A percentile compares a stretch with the other conserved stretches of the same genome.
These are phyloP conservation scores for Rotaria magnacalcarata DNA, from an alignment of 2,888 invertebrate genomes.

Conservation along the genomic window DNA sequence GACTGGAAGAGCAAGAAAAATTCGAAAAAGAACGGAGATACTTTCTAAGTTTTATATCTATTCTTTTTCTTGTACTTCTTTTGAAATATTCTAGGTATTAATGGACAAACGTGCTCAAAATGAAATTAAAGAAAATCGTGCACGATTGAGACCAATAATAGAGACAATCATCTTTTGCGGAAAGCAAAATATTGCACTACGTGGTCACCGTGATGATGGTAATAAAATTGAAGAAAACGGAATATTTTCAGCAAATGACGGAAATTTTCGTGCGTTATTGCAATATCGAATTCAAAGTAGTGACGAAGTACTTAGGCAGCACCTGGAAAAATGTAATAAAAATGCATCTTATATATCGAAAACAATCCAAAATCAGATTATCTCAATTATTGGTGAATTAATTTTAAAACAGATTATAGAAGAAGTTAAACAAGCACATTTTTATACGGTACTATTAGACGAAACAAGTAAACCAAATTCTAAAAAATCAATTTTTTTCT, in stretches of 20 bases:
- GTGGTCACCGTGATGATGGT: slow-evolving; percentile 46
- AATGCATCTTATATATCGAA: slow-evolving; percentile 48
- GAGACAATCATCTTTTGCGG: slow-evolving; percentile 39
- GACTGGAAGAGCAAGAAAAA: no score
- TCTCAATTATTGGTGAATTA: slow-evolving; percentile 45
- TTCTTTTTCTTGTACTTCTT: no score
- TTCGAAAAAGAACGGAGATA: no score
- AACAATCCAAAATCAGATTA: slow-evolving; percentile 48
- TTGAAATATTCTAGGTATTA: neutral
- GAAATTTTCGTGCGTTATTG: slow-evolving; percentile 36
- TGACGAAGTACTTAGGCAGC: slow-evolving; percentile 46
- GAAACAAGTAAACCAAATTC: neutral
- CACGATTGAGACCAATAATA: slow-evolving; percentile 37
- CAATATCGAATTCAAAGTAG: neutral
- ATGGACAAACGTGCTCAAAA: neutral
- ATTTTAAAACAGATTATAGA: slow-evolving; percentile 44
- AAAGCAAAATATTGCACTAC: slow-evolving; percentile 43
- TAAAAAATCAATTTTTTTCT: no score
- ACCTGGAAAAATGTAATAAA: slow-evolving; percentile 44
- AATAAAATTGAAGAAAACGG: neutral
- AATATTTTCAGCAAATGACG: neutral
- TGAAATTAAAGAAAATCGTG: slow-evolving; percentile 37
- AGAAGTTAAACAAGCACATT: slow-evolving; percentile 32
- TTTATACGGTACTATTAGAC: neutral
- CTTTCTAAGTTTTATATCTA: no score